phyloP scores from a whole-genome alignment of 1,140 invertebrate species.

The Subanguina moxae region DNA sequence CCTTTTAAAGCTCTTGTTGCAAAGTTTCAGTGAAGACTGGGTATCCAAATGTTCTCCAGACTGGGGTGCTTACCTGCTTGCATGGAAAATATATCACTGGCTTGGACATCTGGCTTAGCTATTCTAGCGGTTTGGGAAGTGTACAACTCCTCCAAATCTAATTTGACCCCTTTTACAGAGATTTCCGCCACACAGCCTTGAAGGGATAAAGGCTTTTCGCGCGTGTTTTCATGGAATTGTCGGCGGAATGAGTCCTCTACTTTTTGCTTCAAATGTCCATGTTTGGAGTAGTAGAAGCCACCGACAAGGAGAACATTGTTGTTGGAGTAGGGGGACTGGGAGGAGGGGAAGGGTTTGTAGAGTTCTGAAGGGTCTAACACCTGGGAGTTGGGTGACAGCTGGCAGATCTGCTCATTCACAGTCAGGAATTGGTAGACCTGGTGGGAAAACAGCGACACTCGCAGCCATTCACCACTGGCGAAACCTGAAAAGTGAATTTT shows the following conservation, averaged over 20 bases:
- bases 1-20: too few species aligned
- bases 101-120: not conserved
- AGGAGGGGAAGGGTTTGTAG: constrained; percentile 6
- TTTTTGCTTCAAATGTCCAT: not conserved
- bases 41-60: too few species aligned
- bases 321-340: not conserved
- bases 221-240: constrained; percentile 6
- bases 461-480: constrained; percentile 9
- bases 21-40: too few species aligned
- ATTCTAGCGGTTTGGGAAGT: not conserved
- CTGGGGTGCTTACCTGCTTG: not conserved
- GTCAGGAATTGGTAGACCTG: constrained; percentile 13
- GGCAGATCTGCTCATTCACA: constrained; percentile 9
- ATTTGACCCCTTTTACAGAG: not conserved
- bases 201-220: constrained; percentile 2
- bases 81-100: not conserved
- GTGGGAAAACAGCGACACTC: constrained; percentile 10
- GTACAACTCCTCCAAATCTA: not conserved
- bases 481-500: constrained; percentile 15
- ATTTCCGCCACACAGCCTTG: constrained; percentile 12
- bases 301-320: constrained; percentile 1
- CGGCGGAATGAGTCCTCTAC: constrained; percentile 5
- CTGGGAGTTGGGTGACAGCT: constrained; percentile 9
- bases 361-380: constrained; percentile 17
- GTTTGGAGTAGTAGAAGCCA: constrained; percentile 9